Evolutionary conservation across 2,797 vertebrate species (phyloP).

Genomic region (Sebastes matsubarae): DNA sequence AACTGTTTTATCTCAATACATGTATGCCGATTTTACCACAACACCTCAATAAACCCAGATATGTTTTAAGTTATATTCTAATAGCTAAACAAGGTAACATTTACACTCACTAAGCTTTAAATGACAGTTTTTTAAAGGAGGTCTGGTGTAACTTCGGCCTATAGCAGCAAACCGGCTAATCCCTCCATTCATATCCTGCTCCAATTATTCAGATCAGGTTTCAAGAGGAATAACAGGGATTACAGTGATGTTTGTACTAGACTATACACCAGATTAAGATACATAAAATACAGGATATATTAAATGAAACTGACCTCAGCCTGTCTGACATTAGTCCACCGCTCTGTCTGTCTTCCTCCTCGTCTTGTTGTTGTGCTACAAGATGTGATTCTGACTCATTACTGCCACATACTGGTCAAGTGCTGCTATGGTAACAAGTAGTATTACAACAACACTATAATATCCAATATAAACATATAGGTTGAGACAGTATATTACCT

Average conservation of each 20-base stretch:
- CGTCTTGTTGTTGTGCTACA: background rate
- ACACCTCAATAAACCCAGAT: fast-evolving
- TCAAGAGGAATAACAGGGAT: fast-evolving
- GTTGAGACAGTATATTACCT: background rate
- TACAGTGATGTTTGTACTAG: fast-evolving
- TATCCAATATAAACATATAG: background rate
- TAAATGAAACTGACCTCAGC: background rate
- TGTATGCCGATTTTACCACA: background rate
- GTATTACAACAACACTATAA: background rate
- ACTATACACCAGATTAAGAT: fast-evolving
- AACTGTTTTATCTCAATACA: background rate
- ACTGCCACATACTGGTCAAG: slow-evolving; percentile 40
- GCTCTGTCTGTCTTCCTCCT: background rate
- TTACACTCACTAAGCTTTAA: background rate
- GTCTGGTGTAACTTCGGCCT: background rate
- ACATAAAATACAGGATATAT: background rate
- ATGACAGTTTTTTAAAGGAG: background rate
- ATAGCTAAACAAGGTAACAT: fast-evolving
- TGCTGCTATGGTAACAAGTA: background rate
- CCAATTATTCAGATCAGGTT: background rate
- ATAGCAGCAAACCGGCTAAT: background rate
- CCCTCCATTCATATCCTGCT: background rate
- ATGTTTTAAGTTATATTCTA: fast-evolving
- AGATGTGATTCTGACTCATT: background rate
- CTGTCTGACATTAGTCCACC: background rate